Evolutionary conservation across 2,113 vertebrate genomes (phyloP).

Genomic region (Nyctereutes procyonoides): DNA sequence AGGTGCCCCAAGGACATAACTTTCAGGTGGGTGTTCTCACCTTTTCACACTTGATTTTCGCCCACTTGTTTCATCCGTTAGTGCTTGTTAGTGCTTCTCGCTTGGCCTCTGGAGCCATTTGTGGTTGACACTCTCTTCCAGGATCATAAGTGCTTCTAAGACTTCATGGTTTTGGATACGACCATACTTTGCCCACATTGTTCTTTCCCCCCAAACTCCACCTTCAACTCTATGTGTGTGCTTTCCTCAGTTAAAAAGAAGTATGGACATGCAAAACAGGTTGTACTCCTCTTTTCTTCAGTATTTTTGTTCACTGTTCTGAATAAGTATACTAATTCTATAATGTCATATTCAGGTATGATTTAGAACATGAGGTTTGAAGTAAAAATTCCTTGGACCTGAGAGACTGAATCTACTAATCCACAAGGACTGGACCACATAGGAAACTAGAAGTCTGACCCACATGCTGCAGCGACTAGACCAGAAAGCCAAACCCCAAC

Average conservation of each 20-base stretch:
- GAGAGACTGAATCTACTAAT: not conserved
- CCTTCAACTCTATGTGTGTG: not conserved
- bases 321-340: not conserved
- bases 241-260: not conserved
- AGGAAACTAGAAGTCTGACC: not conserved
- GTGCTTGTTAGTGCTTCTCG: not conserved
- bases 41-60: rapidly evolving
- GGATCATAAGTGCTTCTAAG: not conserved
- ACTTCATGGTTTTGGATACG: not conserved
- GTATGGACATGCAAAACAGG: not conserved
- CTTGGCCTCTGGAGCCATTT: not conserved
- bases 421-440: not conserved
- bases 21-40: not conserved
- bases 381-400: not conserved
- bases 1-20: not conserved
- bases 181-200: not conserved
- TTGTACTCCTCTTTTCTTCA: not conserved
- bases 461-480: not conserved
- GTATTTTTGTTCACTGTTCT: not conserved
- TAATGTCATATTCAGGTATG: not conserved
- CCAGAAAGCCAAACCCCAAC: not conserved
- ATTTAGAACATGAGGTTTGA: not conserved
- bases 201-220: not conserved
- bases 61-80: not conserved
- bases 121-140: not conserved